Conservation (phyloP, 2,797 vertebrate genomes). For the Streptopelia turtur region DNA sequence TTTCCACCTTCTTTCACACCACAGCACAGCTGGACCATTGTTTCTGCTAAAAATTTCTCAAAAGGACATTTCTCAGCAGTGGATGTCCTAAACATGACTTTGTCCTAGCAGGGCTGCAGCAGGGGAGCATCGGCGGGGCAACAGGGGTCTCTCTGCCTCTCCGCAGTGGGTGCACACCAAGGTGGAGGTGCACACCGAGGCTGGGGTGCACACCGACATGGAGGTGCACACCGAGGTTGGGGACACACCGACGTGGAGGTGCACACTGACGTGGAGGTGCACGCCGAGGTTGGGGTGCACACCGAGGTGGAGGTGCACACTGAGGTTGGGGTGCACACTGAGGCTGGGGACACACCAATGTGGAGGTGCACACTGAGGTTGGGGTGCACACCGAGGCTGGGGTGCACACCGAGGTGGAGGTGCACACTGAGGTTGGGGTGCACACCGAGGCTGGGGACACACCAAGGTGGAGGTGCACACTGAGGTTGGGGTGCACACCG, state of each 20-base stretch:
- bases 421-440: accelerated
- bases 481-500: accelerated
- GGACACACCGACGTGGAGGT: accelerated
- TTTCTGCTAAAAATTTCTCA: neutral
- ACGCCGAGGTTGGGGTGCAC: no score
- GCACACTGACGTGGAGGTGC: accelerated
- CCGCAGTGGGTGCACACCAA: accelerated
- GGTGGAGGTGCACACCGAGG: accelerated
- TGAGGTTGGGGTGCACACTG: accelerated
- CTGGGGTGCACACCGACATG: accelerated
- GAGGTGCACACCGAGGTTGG: accelerated
- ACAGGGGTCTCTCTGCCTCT: neutral
- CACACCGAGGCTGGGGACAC: neutral
- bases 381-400: accelerated
- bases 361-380: accelerated
- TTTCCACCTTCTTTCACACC: neutral
- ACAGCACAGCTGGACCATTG: neutral
- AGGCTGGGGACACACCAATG: neutral
- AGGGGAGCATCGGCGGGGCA: accelerated
- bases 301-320: accelerated
- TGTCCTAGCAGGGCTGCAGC: neutral
- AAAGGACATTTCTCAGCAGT: neutral
- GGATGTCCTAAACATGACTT: neutral
- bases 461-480: no score
- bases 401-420: accelerated